Conservation (phyloP, 2,113 vertebrate species). For the Elanoides forficatus region DNA sequence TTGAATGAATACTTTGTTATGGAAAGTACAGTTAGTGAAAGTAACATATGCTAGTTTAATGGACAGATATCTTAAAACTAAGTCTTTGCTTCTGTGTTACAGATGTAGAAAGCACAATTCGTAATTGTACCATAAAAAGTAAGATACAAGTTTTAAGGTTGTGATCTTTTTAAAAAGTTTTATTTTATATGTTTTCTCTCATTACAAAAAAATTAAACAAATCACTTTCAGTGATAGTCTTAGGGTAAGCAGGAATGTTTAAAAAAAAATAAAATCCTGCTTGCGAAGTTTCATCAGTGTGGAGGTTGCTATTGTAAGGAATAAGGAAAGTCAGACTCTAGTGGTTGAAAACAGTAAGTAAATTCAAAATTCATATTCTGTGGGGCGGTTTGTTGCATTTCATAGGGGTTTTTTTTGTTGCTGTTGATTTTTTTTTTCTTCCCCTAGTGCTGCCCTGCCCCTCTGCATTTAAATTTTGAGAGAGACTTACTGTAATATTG, state of each 20-base stretch:
- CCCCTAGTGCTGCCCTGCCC: rapidly evolving
- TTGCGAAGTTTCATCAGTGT: neutral
- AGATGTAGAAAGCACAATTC: neutral
- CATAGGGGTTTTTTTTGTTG: rapidly evolving
- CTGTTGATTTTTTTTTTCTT: neutral
- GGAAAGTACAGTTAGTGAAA: neutral
- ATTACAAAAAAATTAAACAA: neutral
- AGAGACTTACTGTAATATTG: neutral
- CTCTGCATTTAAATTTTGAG: neutral
- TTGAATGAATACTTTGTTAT: neutral
- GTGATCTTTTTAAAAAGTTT: neutral
- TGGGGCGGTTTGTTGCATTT: rapidly evolving
- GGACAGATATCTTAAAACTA: neutral
- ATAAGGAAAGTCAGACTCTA: neutral
- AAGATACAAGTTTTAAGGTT: neutral
- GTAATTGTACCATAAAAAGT: neutral
- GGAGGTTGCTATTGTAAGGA: neutral
- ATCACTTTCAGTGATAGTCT: neutral
- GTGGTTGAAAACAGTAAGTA: neutral
- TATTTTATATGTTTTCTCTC: neutral
- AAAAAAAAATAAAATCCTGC: neutral
- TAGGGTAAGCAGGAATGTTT: neutral
- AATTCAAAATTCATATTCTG: neutral
- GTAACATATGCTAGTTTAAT: neutral
- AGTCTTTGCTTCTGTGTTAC: neutral